Base-by-base conservation (phyloP, 2,113 vertebrate genomes). In the Butastur rufipennis region DNA sequence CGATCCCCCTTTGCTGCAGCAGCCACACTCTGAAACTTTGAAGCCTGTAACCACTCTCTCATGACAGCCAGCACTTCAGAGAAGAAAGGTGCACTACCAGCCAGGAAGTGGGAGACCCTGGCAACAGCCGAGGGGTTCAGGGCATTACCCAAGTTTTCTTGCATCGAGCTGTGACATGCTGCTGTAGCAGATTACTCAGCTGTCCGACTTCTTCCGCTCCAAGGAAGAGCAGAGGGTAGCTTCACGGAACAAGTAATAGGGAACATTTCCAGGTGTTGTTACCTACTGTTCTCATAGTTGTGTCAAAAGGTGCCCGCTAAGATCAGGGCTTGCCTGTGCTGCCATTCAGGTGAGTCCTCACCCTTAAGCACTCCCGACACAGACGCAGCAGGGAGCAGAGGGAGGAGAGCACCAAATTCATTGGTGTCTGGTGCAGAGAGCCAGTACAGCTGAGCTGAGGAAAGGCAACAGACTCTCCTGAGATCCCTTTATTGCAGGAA, bases 251-350 rank as follows among this genome's bases (percentile, higher is more conserved):
- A 67, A 85, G 2, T 17, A 62, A 45, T 13, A 5, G 19, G 27
- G 40, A 85, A 7, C 2, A 0, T 25, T 91, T 94, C 42, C 45
- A 81, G 42, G 10, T 95, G 31, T 43, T 2, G 0, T 1, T 10
- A 56, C 38, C 36, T 45, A 9, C 22, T 40, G 58, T 40, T 50
- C 34, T 55, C 3, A 1, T 3, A 34, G 36, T 26, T 67, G 56
- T 1, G 4, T 26, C 38, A 47, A 48, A 27, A 2, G 29, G 62
- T 26, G 50, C 50, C 47, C 0, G 0, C 42, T n/a, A 56, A 59
- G 47, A 42, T 25, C 45, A 74, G 52, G 43, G 45, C 25, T 73
- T 34, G 13, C 11, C 32, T 52, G 43, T 21, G 75, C 58, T 56
- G 32, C 65, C 27, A 10, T 43, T 34, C 61, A 25, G 36, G 18